Evolutionary conservation across 2,797 vertebrate genomes (phyloP).

Genomic region (Siniperca obscura): DNA sequence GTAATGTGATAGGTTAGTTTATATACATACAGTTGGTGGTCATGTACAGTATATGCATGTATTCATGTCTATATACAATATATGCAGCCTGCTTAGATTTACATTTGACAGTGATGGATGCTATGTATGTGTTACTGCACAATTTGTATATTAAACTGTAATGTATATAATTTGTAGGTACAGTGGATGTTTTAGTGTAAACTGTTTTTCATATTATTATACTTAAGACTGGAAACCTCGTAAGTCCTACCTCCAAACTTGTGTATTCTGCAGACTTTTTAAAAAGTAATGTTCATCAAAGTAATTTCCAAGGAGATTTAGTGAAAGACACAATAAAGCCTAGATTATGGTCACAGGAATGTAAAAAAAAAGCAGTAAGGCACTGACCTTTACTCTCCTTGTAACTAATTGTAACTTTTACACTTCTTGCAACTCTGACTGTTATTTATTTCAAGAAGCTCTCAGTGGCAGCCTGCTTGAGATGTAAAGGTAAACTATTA

Average conservation of each 20-base stretch:
- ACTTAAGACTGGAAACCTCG: neutral
- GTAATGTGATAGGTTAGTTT: neutral
- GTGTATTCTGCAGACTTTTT: neutral
- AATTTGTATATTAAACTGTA: neutral
- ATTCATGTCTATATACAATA: neutral
- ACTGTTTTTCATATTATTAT: neutral
- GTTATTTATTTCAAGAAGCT: slow-evolving; percentile 17
- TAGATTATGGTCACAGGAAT: neutral
- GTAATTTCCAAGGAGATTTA: neutral
- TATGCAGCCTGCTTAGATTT: neutral
- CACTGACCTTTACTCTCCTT: slow-evolving; percentile 10
- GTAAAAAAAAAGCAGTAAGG: neutral
- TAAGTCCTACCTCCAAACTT: neutral
- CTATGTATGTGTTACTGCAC: neutral
- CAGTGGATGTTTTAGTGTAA: neutral
- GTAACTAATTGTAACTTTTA: neutral
- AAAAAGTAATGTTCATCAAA: neutral
- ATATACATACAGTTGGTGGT: neutral
- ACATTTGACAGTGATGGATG: neutral
- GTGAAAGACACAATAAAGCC: neutral
- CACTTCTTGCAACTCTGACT: neutral
- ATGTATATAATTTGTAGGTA: neutral
- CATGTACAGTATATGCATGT: neutral
- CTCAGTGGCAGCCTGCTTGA: slow-evolving; percentile 11
- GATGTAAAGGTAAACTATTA: slow-evolving; percentile 33